A percentile compares a stretch with the other conserved stretches of the same genome.
These are phyloP conservation scores for Mirza zaza DNA, from an alignment of 2,113 vertebrate genomes.

Conservation along the genomic window DNA sequence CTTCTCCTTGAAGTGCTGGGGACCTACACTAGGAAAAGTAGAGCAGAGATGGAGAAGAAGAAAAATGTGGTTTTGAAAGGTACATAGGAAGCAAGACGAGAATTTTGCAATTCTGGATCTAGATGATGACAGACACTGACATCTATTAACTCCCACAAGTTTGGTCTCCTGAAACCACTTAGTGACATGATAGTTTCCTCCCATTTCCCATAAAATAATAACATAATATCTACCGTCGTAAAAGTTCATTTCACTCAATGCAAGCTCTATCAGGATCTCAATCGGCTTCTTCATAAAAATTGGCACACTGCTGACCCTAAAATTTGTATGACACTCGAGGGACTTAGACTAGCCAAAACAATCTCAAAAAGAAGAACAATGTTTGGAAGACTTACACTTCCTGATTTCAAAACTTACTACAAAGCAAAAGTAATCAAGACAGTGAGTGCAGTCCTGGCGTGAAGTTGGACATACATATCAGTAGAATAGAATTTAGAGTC, in stretches of 20 bases:
- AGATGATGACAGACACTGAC: background rate
- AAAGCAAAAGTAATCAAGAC: constrained; percentile 2
- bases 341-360: background rate
- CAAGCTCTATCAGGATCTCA: background rate
- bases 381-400: background rate
- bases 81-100: background rate
- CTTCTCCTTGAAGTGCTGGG: background rate
- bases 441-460: background rate
- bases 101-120: background rate
- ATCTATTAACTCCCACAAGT: background rate
- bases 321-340: background rate
- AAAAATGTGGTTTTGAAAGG: background rate
- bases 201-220: background rate
- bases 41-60: background rate
- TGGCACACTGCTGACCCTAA: background rate
- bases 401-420: constrained; percentile 36
- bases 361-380: background rate
- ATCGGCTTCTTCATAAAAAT: background rate
- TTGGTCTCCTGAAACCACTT: background rate
- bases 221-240: background rate
- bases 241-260: background rate
- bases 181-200: background rate
- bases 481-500: background rate
- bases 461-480: background rate
- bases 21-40: background rate